These are phyloP conservation scores for Bilobella aurantiaca DNA, from an alignment of 1,140 invertebrate genomes.

Conservation along the genomic window DNA sequence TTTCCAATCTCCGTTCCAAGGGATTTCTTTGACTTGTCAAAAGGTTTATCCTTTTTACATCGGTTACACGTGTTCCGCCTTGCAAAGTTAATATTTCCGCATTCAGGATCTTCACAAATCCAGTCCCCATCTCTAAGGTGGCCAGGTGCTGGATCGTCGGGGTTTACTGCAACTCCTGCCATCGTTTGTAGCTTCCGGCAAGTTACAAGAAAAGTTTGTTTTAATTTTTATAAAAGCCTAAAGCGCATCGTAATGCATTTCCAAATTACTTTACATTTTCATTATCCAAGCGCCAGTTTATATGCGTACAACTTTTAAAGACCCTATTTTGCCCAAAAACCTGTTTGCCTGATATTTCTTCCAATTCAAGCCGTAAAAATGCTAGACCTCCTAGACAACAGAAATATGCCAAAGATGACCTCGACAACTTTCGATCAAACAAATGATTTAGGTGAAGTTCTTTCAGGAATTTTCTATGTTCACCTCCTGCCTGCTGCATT, in stretches of 20 bases:
- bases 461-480: too few relatives aligned
- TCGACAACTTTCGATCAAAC: not conserved
- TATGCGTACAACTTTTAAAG: not conserved
- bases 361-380: not conserved
- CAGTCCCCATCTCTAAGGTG: constrained; percentile 27
- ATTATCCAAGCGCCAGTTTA: not conserved
- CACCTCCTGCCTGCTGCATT: too few relatives aligned
- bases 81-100: constrained; percentile 91
- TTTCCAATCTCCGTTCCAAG: constrained; percentile 95
- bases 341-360: not conserved
- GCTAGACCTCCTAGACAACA: not conserved
- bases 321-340: not conserved
- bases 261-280: not conserved
- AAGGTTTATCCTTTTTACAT: constrained; percentile 63
- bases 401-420: too few relatives aligned
- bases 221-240: too few relatives aligned
- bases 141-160: too few relatives aligned
- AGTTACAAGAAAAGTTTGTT: too few relatives aligned
- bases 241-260: not conserved
- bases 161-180: not conserved
- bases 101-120: constrained; percentile 41
- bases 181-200: not conserved
- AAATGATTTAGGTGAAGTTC: too few relatives aligned
- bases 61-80: constrained; percentile 79
- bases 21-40: constrained; percentile 62